Conservation (phyloP, 2,113 vertebrate species). For the human (Homo sapiens) region DNA sequence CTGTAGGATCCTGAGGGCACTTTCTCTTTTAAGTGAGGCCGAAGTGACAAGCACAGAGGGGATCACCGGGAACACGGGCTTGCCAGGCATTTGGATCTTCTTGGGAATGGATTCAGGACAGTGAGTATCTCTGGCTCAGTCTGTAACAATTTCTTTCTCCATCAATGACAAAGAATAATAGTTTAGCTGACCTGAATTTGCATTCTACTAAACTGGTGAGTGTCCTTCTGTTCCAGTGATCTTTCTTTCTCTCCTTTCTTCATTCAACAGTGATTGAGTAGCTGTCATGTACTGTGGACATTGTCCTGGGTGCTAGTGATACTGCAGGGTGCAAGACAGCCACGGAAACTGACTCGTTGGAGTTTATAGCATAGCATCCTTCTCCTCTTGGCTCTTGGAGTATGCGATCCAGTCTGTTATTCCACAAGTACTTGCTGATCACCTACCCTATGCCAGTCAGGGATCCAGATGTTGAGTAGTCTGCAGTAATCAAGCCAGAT, state of each 20-base stretch:
- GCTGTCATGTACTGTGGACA: fast-evolving
- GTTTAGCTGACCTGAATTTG: neutral
- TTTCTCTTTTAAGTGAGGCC: neutral
- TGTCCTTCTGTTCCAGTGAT: neutral
- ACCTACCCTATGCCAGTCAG: neutral
- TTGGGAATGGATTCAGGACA: neutral
- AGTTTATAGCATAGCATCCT: neutral
- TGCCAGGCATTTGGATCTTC: neutral
- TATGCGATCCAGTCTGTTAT: neutral
- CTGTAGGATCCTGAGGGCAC: neutral
- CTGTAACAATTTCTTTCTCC: neutral
- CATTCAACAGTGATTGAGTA: neutral
- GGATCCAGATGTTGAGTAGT: too few species aligned
- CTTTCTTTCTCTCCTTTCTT: too few species aligned
- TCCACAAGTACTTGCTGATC: neutral
- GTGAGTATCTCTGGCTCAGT: neutral
- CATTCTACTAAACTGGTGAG: neutral
- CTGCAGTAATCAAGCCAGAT: neutral
- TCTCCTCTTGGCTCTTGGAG: neutral
- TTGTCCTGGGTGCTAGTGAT: neutral
- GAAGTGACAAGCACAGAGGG: neutral
- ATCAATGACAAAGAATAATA: neutral
- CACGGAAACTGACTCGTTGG: too few species aligned
- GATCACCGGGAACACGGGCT: fast-evolving
- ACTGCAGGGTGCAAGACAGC: neutral